Evolutionary conservation across 2,888 invertebrate genomes (phyloP).

Genomic region (Carcina quercana): DNA sequence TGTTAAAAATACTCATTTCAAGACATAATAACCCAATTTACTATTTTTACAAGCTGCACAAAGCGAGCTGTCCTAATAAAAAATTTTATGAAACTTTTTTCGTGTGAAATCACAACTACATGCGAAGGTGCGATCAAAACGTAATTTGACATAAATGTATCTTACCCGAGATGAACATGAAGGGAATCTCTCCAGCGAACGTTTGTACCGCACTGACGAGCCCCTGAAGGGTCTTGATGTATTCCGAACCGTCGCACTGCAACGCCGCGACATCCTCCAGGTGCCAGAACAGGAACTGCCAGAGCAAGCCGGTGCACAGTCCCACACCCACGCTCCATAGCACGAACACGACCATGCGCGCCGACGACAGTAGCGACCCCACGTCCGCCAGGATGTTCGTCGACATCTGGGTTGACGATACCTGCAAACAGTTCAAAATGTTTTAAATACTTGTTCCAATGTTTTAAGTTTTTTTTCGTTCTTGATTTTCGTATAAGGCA

Average conservation of each 20-base stretch:
- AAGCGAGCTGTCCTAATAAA: too few relatives aligned
- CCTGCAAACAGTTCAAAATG: too few relatives aligned
- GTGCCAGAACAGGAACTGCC: conserved; percentile 93
- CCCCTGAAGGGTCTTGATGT: conserved; percentile 84
- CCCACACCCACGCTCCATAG: conserved; percentile 89
- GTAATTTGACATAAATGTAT: too few relatives aligned
- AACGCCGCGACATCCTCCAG: conserved; percentile 80
- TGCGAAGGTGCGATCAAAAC: too few relatives aligned
- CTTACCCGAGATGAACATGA: conserved; percentile 86
- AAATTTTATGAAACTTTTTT: too few relatives aligned
- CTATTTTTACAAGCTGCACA: too few relatives aligned
- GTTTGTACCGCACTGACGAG: conserved; percentile 85
- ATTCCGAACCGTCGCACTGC: conserved; percentile 58
- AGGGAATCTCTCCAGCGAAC: conserved; percentile 89
- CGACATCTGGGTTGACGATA: conserved; percentile 77
- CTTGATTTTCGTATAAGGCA: too few relatives aligned
- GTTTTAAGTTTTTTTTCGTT: too few relatives aligned
- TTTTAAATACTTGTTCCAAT: too few relatives aligned
- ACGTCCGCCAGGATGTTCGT: conserved; percentile 81
- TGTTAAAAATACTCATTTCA: too few relatives aligned
- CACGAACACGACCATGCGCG: conserved; percentile 82
- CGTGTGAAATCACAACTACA: too few relatives aligned
- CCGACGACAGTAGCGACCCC: conserved; percentile 76
- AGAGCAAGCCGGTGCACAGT: conserved; percentile 87
- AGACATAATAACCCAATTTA: too few relatives aligned